Conservation (phyloP, 2,797 vertebrate species). For the Enteromius thamalakanensis region DNA sequence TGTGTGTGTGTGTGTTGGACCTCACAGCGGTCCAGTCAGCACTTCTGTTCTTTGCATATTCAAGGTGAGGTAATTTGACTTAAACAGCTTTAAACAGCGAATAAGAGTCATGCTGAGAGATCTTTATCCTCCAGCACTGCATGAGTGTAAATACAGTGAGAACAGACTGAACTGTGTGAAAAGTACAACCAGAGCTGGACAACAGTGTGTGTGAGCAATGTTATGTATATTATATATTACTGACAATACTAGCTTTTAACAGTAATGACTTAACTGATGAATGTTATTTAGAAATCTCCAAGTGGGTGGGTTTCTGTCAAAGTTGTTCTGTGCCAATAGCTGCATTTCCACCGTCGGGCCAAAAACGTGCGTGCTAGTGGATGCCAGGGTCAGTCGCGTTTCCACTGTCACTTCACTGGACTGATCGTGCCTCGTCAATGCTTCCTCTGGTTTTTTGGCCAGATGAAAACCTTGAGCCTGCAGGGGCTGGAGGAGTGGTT, state of each 20-base stretch:
- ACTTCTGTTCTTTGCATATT: constrained; percentile 40
- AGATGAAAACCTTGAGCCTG: too few species aligned
- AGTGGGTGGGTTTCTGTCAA: background rate
- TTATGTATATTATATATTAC: background rate
- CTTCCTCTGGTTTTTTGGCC: too few species aligned
- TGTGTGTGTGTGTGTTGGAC: constrained; percentile 3
- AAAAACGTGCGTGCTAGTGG: too few species aligned
- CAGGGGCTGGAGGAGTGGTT: too few species aligned
- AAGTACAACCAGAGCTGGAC: background rate
- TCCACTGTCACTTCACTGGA: too few species aligned
- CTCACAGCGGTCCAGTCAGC: constrained; percentile 13
- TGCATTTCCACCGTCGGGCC: too few species aligned
- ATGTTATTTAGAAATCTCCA: background rate
- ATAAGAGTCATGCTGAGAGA: constrained; percentile 6
- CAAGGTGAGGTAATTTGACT: constrained; percentile 32
- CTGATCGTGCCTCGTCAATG: too few species aligned
- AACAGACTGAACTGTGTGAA: background rate
- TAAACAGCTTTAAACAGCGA: constrained; percentile 25
- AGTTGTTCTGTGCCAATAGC: background rate
- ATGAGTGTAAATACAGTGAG: constrained; percentile 1
- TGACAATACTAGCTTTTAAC: background rate
- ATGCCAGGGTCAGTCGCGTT: too few species aligned
- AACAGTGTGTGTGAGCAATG: background rate
- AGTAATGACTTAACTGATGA: background rate
- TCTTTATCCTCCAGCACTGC: constrained; percentile 31